Percentiles rank a stretch among this genome's conserved stretches.
These are phyloP conservation scores for Elaphurus davidianus DNA, from an alignment of 2,113 vertebrate genomes.

Conservation along the genomic window DNA sequence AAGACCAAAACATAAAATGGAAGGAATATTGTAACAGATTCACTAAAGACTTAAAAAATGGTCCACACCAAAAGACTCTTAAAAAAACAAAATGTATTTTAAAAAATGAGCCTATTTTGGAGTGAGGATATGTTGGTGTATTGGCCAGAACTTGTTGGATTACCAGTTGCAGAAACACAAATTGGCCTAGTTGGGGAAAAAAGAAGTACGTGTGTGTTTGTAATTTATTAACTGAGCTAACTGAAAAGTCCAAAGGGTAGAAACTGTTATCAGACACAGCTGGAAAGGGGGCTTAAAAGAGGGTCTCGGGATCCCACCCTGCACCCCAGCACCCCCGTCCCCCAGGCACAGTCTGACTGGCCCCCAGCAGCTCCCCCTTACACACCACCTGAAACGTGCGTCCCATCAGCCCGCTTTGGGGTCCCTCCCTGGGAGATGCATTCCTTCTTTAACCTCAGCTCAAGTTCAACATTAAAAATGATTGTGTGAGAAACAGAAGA, in stretches of 20 bases:
- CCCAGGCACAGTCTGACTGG: background rate
- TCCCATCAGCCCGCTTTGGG: background rate
- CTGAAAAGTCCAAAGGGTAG: background rate
- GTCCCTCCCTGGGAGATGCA: background rate
- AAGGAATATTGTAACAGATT: background rate
- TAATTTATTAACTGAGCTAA: background rate
- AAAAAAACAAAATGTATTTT: background rate
- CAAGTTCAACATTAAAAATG: background rate
- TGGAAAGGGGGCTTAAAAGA: background rate
- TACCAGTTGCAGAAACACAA: background rate
- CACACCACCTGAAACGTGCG: accelerated
- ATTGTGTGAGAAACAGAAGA: background rate
- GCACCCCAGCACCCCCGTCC: background rate
- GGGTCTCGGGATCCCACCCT: too few relatives aligned
- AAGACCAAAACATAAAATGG: background rate
- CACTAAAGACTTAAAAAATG: background rate
- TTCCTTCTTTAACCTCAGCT: background rate
- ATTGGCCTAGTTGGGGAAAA: background rate
- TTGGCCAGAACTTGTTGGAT: background rate
- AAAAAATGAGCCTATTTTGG: background rate
- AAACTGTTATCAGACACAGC: background rate
- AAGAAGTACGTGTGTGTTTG: background rate
- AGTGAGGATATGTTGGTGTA: background rate
- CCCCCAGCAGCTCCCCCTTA: background rate
- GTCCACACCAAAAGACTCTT: background rate